Percentiles rank a stretch among this genome's conserved stretches.
phyloP scores from a whole-genome alignment of 2,113 vertebrate species.

The Cercopithecus mona region DNA sequence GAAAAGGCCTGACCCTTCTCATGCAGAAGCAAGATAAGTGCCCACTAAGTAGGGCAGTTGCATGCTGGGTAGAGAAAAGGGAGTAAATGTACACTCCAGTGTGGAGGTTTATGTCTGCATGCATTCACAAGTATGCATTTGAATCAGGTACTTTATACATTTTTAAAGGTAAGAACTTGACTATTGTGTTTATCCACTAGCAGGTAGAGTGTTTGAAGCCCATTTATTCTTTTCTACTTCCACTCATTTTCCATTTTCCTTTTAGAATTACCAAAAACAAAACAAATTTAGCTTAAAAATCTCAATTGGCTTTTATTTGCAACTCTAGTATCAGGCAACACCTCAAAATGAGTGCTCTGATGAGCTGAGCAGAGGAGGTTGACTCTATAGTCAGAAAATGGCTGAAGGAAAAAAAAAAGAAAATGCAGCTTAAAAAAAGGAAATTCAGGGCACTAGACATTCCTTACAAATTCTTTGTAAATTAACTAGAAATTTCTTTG shows the following conservation, averaged over 20 bases:
- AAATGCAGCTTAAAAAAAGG: not conserved
- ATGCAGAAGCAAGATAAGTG: no score
- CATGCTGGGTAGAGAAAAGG: not conserved
- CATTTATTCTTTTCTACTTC: not conserved
- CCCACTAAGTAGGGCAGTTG: not conserved
- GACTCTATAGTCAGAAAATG: not conserved
- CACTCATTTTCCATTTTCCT: not conserved
- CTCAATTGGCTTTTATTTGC: not conserved
- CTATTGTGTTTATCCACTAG: not conserved
- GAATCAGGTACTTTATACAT: not conserved
- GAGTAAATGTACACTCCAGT: not conserved
- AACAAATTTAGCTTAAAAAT: not conserved
- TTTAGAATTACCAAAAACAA: not conserved
- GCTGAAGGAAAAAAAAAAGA: not conserved
- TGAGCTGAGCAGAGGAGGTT: not conserved
- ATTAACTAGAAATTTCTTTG: constrained; percentile 32
- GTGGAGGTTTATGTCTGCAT: not conserved
- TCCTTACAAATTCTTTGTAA: constrained; percentile 35
- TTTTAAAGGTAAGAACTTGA: not conserved
- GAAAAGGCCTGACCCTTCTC: no score
- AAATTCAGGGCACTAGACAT: not conserved
- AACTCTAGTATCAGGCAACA: not conserved
- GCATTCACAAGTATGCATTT: not conserved
- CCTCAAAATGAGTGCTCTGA: not conserved
- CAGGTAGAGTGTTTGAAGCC: not conserved